Evolutionary conservation across 2,797 vertebrate genomes (phyloP).

Genomic region (Pseudochaenichthys georgianus): DNA sequence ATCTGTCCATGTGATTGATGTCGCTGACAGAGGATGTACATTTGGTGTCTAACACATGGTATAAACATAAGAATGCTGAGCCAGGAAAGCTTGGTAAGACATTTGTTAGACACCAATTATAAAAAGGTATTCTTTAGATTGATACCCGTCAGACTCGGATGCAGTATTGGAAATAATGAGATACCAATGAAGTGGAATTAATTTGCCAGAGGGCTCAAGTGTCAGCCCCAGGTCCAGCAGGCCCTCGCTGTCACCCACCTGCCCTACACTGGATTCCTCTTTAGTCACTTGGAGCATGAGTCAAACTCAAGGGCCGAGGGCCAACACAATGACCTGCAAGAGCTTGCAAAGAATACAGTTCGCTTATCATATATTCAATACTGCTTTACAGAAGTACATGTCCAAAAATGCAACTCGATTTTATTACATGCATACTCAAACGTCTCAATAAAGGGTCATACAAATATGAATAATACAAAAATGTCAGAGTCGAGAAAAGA

Average conservation of each 20-base stretch:
- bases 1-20: neutral
- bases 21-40: too few species aligned
- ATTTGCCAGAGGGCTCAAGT: slow-evolving; percentile 12
- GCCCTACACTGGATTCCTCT: neutral
- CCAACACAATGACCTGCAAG: too few species aligned
- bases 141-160: slow-evolving; percentile 11
- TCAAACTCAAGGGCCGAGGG: too few species aligned
- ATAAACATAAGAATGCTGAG: neutral
- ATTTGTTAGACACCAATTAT: slow-evolving; percentile 4
- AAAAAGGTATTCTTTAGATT: slow-evolving; percentile 8
- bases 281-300: neutral
- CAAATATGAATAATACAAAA: too few species aligned
- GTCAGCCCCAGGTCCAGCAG: neutral
- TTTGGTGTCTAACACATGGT: too few species aligned
- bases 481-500: too few species aligned
- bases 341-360: too few species aligned
- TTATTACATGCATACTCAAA: too few species aligned
- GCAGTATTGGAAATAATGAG: slow-evolving; percentile 30
- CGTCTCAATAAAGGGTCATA: too few species aligned
- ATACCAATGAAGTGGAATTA: neutral
- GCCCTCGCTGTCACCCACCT: neutral
- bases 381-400: too few species aligned
- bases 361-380: too few species aligned
- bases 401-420: too few species aligned
- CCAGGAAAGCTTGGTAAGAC: neutral